Conservation (phyloP, 2,797 vertebrate genomes). For the Alauda arvensis region DNA sequence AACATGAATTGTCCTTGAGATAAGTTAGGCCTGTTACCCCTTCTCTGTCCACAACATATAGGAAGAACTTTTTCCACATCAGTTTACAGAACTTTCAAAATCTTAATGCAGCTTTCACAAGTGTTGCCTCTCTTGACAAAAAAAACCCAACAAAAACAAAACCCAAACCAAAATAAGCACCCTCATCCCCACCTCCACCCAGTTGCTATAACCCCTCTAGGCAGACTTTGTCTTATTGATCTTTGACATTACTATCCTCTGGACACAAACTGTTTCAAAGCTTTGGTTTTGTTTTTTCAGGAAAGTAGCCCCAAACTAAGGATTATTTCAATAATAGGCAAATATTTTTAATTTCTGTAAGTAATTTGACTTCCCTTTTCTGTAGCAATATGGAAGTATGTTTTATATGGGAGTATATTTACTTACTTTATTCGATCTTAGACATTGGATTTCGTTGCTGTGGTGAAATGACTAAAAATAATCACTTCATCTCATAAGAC, state of each 20-base stretch:
- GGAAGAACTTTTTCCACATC: not conserved
- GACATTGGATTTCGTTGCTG: not conserved
- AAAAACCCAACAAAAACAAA: not conserved
- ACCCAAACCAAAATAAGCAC: not conserved
- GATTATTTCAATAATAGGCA: not conserved
- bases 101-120: not conserved
- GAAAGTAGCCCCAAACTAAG: not conserved
- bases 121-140: not conserved
- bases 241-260: not conserved
- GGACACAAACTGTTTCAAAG: not conserved
- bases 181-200: rapidly evolving
- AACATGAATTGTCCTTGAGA: not conserved
- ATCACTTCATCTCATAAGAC: not conserved
- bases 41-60: not conserved
- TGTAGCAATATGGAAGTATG: not conserved
- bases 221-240: not conserved
- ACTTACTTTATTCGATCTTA: not conserved
- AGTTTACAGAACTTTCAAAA: not conserved
- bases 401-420: no score
- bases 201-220: not conserved
- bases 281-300: not conserved
- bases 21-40: not conserved
- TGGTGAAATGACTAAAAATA: not conserved
- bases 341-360: not conserved
- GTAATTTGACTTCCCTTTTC: not conserved